These are phyloP conservation scores for Carduelis carduelis DNA, from an alignment of 2,797 vertebrate species.

Conservation along the genomic window DNA sequence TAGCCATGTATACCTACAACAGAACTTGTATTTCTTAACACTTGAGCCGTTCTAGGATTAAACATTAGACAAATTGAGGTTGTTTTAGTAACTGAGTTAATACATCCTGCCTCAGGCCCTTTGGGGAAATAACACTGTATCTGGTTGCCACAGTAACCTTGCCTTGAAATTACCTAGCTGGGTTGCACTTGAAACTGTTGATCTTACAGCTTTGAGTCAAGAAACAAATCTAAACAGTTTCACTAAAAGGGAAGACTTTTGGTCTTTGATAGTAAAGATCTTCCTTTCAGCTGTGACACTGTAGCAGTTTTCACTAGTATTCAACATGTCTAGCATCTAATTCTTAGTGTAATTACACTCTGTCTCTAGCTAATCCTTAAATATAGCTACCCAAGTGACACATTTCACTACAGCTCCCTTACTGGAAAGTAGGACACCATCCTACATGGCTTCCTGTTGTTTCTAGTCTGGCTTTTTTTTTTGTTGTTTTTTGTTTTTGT, in stretches of 20 bases:
- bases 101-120: neutral
- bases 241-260: neutral
- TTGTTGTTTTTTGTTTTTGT: neutral
- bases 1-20: fast-evolving
- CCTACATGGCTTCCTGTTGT: neutral
- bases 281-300: neutral
- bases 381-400: neutral
- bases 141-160: conserved; percentile 21
- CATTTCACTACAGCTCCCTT: neutral
- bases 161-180: neutral
- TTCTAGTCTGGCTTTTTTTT: neutral
- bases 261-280: neutral
- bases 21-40: neutral
- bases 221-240: neutral
- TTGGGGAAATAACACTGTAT: neutral
- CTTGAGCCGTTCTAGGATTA: neutral
- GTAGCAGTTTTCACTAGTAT: neutral
- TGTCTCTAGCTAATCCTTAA: conserved; percentile 10
- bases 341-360: neutral
- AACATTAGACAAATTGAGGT: neutral
- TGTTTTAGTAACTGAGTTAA: neutral
- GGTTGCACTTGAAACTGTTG: neutral
- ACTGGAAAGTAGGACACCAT: conserved; percentile 2
- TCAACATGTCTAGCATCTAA: conserved; percentile 3
- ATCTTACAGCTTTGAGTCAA: neutral